A percentile compares a stretch with the other conserved stretches of the same genome.
Evolutionary conservation across 2,888 invertebrate genomes (phyloP).

Genomic region (Chrysodeixis includens): DNA sequence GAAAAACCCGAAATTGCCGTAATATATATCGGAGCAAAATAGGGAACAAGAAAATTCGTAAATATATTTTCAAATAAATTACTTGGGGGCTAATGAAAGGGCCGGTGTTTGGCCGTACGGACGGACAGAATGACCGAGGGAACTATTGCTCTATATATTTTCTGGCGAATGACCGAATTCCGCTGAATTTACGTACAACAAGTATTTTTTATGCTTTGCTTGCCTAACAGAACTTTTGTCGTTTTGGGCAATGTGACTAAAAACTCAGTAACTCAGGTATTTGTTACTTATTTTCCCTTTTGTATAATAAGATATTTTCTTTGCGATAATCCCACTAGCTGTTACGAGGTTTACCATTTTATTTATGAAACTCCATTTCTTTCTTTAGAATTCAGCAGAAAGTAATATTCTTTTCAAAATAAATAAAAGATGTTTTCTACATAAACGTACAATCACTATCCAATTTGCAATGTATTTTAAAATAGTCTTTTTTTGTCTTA

Average conservation of each 20-base stretch:
- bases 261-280: constrained; percentile 49
- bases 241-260: constrained; percentile 33
- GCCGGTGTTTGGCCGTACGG: constrained; percentile 55
- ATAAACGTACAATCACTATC: background rate
- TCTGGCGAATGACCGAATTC: constrained; percentile 72
- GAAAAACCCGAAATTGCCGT: constrained; percentile 39
- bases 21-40: constrained; percentile 53
- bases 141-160: constrained; percentile 73
- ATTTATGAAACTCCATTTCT: constrained; percentile 42
- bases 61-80: constrained; percentile 70
- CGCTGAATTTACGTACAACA: constrained; percentile 64
- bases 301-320: constrained; percentile 36
- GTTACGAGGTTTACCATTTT: constrained; percentile 48
- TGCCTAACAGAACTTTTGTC: constrained; percentile 59
- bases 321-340: constrained; percentile 39
- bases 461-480: background rate
- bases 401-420: background rate
- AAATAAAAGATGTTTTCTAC: constrained; percentile 1
- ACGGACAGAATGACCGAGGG: constrained; percentile 52
- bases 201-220: constrained; percentile 53
- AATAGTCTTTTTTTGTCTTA: constrained; percentile 38
- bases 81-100: constrained; percentile 69
- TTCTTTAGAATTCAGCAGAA: constrained; percentile 35
- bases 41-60: constrained; percentile 60
- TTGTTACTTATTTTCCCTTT: constrained; percentile 48